Evolutionary conservation across 1,140 invertebrate genomes (phyloP), one percentile per base, ranked within the genome.

Genomic region (Polyergus mexicanus): DNA sequence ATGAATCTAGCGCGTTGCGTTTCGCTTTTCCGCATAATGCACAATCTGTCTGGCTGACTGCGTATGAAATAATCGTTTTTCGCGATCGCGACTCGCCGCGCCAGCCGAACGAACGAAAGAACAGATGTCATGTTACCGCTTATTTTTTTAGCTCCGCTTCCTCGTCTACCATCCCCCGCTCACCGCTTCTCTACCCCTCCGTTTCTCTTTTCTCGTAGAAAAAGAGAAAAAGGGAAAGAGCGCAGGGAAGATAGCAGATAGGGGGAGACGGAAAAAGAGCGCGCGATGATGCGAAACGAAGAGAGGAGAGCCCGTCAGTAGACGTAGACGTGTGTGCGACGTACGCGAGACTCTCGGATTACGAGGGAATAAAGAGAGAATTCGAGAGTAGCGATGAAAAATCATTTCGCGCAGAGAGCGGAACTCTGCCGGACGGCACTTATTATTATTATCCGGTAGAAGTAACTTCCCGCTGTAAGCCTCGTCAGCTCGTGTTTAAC

Each of bases 31-130:
- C 91, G 91, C 92, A 92, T 93, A 92, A 93, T 93, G 90, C 91
- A 92, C 88, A 86, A 85, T 87, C 80, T 83, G 92, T 86, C 78
- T 74, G 86, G 85, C 89, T 80, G 90, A 88, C 89, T 91, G 90
- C 90, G 19, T 51, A 93, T 91, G 89, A 93, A 93, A 94, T 94
- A 93, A 94, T 94, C 93, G 92, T 89, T 92, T 93, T 93, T 87
- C 88, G 90, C 90, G 89, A 92, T 89, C 92, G 83, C 86, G 85
- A 88, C 80, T 88, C 83, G 89, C 88, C 83, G 86, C 86, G 86
- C 68, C 58, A 86, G 86, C 85, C 86, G 87, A 87, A 92, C 90
- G 89, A 92, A 84, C 91, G 89, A 68, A 54, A 47, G 68, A 83
- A 58, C 88, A 90, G 90, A 93, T 89, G 90, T 89, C 90, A 89